phyloP scores from a whole-genome alignment of 2,888 invertebrate genomes.

The Philereme vetulata region DNA sequence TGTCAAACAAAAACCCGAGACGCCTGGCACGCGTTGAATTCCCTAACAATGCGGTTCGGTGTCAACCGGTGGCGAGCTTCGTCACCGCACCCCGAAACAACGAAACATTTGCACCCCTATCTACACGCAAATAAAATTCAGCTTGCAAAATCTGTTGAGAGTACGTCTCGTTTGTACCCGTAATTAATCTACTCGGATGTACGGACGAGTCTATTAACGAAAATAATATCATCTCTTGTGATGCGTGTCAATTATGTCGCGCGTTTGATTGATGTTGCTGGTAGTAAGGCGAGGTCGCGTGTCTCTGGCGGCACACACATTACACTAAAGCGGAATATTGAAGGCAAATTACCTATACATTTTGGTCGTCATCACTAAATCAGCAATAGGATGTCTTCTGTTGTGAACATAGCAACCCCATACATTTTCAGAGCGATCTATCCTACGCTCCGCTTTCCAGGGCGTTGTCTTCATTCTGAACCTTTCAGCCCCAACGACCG shows the following conservation, averaged over 20 bases:
- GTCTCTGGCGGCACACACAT: constrained; percentile 21
- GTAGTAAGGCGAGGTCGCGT: constrained; percentile 35
- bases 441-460: too few relatives aligned
- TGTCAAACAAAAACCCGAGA: constrained; percentile 47
- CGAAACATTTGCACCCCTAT: constrained; percentile 24
- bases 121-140: constrained; percentile 21
- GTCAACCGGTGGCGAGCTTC: constrained; percentile 44
- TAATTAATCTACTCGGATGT: constrained; percentile 65
- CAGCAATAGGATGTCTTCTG: too few relatives aligned
- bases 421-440: too few relatives aligned
- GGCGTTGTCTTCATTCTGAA: too few relatives aligned
- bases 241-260: constrained; percentile 63
- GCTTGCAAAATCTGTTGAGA: constrained; percentile 19
- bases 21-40: constrained; percentile 51
- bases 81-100: constrained; percentile 27
- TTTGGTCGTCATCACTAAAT: too few relatives aligned
- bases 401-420: too few relatives aligned
- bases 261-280: constrained; percentile 60
- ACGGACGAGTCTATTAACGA: constrained; percentile 67
- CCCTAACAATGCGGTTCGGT: constrained; percentile 66
- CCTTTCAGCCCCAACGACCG: too few relatives aligned
- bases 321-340: neutral
- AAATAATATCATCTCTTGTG: constrained; percentile 60
- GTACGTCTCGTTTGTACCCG: constrained; percentile 36
- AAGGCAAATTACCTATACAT: too few relatives aligned